A percentile compares a stretch with the other conserved stretches of the same genome.
Conservation (phyloP, 1,140 invertebrate genomes). For the Cotesia typhae region DNA sequence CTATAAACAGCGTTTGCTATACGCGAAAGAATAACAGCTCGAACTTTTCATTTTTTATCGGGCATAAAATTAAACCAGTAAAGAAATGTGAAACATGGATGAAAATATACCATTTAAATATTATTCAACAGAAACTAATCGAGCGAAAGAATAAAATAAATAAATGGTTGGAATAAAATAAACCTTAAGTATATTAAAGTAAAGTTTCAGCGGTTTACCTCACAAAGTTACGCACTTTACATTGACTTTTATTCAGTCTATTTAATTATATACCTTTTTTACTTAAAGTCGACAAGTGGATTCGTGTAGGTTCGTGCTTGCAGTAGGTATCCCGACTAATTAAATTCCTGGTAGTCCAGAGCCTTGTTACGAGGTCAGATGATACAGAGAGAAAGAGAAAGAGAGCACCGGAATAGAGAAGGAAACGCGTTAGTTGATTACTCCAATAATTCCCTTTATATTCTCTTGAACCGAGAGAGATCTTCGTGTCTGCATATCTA, state of each 20-base stretch:
- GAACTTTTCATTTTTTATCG: no score
- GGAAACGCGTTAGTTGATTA: slow-evolving; percentile 6
- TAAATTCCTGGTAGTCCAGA: slow-evolving; percentile 27
- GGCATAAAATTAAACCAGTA: no score
- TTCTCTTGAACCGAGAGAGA: not conserved
- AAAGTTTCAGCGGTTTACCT: not conserved
- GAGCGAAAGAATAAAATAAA: no score
- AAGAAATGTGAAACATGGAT: no score
- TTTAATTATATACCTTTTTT: slow-evolving; percentile 7
- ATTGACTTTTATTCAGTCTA: not conserved
- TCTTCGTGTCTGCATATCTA: not conserved
- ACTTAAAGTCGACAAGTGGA: not conserved
- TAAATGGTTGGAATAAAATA: no score
- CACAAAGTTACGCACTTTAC: not conserved
- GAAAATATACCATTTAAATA: no score
- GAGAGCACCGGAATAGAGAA: slow-evolving; percentile 24
- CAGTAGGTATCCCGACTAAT: slow-evolving; percentile 24
- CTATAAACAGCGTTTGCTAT: no score
- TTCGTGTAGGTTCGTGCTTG: not conserved
- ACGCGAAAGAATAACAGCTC: no score
- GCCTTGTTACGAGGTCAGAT: slow-evolving; percentile 16
- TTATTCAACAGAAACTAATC: no score
- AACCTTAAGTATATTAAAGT: not conserved
- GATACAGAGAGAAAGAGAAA: slow-evolving; percentile 24
- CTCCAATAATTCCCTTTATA: not conserved